Conservation (phyloP, 2,888 invertebrate genomes). For the Sminthurides aquaticus region DNA sequence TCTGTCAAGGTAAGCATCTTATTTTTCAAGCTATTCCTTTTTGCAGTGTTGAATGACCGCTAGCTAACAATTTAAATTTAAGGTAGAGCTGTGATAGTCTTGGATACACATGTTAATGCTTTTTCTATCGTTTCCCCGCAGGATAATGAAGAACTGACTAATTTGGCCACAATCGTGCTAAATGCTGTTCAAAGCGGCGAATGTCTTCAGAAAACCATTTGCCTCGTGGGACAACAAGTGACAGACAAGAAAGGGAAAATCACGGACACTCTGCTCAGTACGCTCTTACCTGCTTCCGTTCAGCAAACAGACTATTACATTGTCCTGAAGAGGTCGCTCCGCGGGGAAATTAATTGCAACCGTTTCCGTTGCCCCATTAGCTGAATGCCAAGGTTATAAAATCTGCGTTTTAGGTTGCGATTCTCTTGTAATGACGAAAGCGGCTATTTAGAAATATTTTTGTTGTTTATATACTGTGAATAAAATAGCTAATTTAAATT, state of each 20-base stretch:
- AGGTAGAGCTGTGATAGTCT: too few relatives aligned
- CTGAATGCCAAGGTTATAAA: too few relatives aligned
- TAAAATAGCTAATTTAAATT: too few relatives aligned
- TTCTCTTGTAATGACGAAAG: too few relatives aligned
- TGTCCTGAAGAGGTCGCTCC: conserved; percentile 33
- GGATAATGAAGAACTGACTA: conserved; percentile 19
- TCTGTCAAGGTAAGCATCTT: neutral
- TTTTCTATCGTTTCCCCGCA: too few relatives aligned
- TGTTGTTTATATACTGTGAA: too few relatives aligned
- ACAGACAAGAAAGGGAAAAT: conserved; percentile 23
- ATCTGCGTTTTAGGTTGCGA: too few relatives aligned
- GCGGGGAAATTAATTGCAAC: conserved; percentile 33
- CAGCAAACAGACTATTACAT: conserved; percentile 37
- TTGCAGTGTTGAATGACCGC: too few relatives aligned
- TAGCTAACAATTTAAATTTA: too few relatives aligned
- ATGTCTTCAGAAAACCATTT: conserved; percentile 40
- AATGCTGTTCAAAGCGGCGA: conserved; percentile 38
- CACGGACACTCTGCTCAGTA: conserved; percentile 32
- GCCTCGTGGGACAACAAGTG: conserved; percentile 36
- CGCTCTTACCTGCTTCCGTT: conserved; percentile 32
- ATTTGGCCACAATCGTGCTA: conserved; percentile 38
- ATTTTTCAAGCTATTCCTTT: too few relatives aligned
- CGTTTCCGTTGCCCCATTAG: conserved; percentile 29
- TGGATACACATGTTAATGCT: too few relatives aligned
- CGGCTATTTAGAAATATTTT: too few relatives aligned